Base-by-base conservation (phyloP, 2,888 invertebrate species). In the Lucinisca nassula region DNA sequence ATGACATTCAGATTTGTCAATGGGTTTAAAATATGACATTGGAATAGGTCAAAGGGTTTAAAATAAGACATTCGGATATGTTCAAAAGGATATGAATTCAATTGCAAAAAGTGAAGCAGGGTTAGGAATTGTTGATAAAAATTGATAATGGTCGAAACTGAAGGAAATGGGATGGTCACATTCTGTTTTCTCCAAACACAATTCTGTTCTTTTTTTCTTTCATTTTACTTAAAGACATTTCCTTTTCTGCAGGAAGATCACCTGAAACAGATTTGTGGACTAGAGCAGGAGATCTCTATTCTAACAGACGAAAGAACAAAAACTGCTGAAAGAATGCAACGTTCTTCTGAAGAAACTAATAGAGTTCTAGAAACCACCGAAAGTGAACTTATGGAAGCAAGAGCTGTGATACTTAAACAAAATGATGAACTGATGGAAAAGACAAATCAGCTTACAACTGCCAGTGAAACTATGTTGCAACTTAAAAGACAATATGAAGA, bases 401-500 rank as follows among this genome's bases (percentile, higher is more conserved):
- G 0, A 49, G 40, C 32, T 70, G 45, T 17, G 8, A 45, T 67
- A 45, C 1, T 40, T 10, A 38, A 49, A n/a, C 24, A 8, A 27
- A 70, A 45, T 27, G 6, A 30, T 61, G 70, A 79, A 70, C 27
- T 67, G 30, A 61, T 32, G 67, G 79, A 90, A 76, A 67, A 73
- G 49, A 30, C 85, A 67, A 73, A 84, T 30, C 24, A 58, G 27
- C 14, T 58, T 4, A 8, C 58, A 24, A 24, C 27, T 27, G 27
- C 58, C 27, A 24, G n/a, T 58, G 58, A 58, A 27, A 27, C 27
- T 27, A 58, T 58, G 24, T 12, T 27, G 27, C 70, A 77, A 55
- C 51, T 88, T 24, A 78, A 85, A 74, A 37, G 82, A 38, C 73
- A 88, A 8, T 24, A 89, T 45, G 75, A 84, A 40, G 91, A 58